Base-by-base conservation (phyloP, 2,888 invertebrate species). In the Polydrusus tereticollis region DNA sequence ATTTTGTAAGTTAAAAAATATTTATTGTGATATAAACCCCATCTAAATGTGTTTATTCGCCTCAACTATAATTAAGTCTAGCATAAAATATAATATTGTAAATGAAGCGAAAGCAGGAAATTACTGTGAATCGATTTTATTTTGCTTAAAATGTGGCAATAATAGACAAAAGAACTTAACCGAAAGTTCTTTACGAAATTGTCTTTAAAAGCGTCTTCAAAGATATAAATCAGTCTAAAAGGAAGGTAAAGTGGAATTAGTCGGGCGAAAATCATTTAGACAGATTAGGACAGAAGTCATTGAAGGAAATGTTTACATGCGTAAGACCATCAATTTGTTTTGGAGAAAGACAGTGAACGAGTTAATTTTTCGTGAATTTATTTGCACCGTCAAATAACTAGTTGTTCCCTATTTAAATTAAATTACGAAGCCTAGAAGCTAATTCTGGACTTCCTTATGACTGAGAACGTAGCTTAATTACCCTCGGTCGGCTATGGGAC, bases 271-370 rank as follows among this genome's bases (percentile, higher is more conserved):
- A 55, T 55, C 41, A 65, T 65, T 65, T 55, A 55, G 65, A 65
- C 65, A 65, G 55, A 65, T 65, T 65, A 57, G 47, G 65, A 55
- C 65, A 65, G 47, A 55, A 33, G 55, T 55, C 57, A 55, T 65
- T 65, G 23, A 43, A 55, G 41, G 57, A 65, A 65, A 65, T 66
- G 66, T 66, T 66, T 66, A 66, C 58, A 66, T 66, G 57, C 58
- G 66, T 58, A 66, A 66, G 20, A 43, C 57, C 20, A 58, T 66
- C 58, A 66, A 66, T 58, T 57, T 58, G 38, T 66, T 58, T 66
- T 43, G 29, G n/a, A 66, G 16, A 55, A 55, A 29, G 52, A 1
- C 29, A 21, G 12, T 29, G 20, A 23, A n/a, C 47, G 21, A n/a
- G 8, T n/a, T 55, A 14, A 14, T 29, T 29, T 29, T 29, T 29